These are phyloP conservation scores for Penelope pileata DNA, from an alignment of 2,113 vertebrate species.

Conservation along the genomic window DNA sequence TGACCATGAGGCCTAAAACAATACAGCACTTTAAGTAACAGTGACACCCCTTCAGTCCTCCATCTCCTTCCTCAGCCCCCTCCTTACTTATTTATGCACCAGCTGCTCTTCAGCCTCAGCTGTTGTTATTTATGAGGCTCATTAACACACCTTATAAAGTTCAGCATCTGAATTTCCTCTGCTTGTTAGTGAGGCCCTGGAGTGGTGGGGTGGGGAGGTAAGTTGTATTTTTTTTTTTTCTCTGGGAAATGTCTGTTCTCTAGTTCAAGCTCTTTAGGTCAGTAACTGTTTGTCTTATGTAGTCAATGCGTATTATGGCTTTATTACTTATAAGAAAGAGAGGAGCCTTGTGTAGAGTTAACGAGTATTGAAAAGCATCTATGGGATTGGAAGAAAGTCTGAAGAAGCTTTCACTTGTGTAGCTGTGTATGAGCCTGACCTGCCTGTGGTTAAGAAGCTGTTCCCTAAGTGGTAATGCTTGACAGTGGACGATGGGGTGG, in stretches of 20 bases:
- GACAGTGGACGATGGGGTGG: background rate
- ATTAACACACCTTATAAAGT: background rate
- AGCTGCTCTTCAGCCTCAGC: background rate
- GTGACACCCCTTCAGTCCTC: background rate
- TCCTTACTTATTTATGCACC: background rate
- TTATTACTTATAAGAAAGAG: background rate
- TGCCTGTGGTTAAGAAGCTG: background rate
- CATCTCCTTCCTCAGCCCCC: accelerated
- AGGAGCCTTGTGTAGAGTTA: accelerated
- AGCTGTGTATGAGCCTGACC: background rate
- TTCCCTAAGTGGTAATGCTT: background rate
- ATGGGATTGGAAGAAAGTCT: background rate
- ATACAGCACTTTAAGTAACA: background rate
- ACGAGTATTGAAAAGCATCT: accelerated
- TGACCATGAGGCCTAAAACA: background rate
- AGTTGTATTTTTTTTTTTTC: background rate
- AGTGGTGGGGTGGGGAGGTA: background rate
- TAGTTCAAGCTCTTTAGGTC: background rate
- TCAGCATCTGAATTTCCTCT: background rate
- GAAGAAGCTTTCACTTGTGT: background rate
- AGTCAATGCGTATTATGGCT: accelerated
- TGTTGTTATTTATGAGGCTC: conserved; percentile 18
- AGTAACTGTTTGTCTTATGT: accelerated
- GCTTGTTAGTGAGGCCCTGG: background rate
- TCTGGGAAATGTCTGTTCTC: accelerated